These are phyloP conservation scores for Sternarchorhynchus goeldii DNA, from an alignment of 2,797 vertebrate genomes.

Conservation along the genomic window DNA sequence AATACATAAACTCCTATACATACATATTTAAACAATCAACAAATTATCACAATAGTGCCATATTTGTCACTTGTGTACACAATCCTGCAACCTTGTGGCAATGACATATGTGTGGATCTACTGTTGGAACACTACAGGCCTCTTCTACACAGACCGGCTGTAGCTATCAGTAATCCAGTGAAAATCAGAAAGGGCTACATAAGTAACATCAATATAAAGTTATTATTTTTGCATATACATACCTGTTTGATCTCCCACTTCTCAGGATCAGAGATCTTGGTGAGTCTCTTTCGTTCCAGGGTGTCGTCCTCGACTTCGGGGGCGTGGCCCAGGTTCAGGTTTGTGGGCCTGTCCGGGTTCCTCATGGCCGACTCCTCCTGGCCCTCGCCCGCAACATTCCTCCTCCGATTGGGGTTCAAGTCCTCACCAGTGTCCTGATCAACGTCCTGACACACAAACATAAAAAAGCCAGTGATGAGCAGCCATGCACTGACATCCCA, in stretches of 20 bases:
- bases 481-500: background rate
- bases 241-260: constrained; percentile 99
- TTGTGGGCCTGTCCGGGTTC: constrained; percentile 93
- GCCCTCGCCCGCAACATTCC: constrained; percentile 85
- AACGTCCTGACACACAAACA: constrained; percentile 81
- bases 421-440: constrained; percentile 98
- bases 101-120: background rate
- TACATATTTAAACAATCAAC: background rate
- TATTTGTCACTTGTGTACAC: background rate
- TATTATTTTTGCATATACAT: no score
- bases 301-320: constrained; percentile 95
- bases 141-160: background rate
- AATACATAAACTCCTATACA: background rate
- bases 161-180: background rate
- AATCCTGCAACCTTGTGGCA: constrained; percentile 34
- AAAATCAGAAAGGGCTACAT: no score
- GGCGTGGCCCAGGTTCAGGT: constrained; percentile 87
- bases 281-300: constrained; percentile 92
- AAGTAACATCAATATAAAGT: background rate
- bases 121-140: background rate
- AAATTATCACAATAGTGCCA: background rate
- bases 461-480: background rate
- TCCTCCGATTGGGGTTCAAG: constrained; percentile 91
- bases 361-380: constrained; percentile 89
- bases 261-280: constrained; percentile 95